A percentile compares a stretch with the other conserved stretches of the same genome.
Conservation (phyloP, 1,140 invertebrate genomes). For the Phenacoccus solenopsis region DNA sequence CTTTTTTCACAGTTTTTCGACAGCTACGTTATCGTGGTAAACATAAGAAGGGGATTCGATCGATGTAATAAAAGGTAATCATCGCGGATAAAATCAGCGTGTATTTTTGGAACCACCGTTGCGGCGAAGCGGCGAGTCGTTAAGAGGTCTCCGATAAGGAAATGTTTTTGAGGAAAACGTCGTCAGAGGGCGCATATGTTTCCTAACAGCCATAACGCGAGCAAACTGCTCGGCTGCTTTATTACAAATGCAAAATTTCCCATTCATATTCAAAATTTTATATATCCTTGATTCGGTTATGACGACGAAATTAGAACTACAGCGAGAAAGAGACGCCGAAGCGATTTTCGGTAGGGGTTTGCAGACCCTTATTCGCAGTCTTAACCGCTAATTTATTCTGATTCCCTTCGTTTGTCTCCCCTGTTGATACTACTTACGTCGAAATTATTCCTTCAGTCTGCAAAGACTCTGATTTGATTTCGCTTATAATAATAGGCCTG, state of each 20-base stretch:
- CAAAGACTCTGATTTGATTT: constrained; percentile 10
- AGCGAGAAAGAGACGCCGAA: neutral
- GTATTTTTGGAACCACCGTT: neutral
- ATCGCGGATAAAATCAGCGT: too few relatives aligned
- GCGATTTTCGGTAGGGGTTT: neutral
- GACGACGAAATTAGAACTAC: constrained; percentile 14
- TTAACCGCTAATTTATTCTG: constrained; percentile 39
- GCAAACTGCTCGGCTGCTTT: constrained; percentile 37
- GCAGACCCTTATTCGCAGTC: constrained; percentile 29
- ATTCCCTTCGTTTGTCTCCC: constrained; percentile 9
- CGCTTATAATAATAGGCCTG: constrained; percentile 13
- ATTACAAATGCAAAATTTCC: constrained; percentile 72
- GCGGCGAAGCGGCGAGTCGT: neutral
- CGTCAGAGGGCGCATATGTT: constrained; percentile 15
- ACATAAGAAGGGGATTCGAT: too few relatives aligned
- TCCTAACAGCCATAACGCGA: constrained; percentile 39
- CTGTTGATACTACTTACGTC: constrained; percentile 4
- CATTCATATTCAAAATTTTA: constrained; percentile 82
- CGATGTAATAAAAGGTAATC: too few relatives aligned
- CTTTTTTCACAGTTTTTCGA: too few relatives aligned
- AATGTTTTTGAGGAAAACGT: neutral
- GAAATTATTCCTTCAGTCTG: constrained; percentile 14
- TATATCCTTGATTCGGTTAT: constrained; percentile 38
- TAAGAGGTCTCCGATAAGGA: neutral
- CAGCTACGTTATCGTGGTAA: too few relatives aligned